phyloP scores from a whole-genome alignment of 2,888 invertebrate genomes.

The Oscheius sp. region DNA sequence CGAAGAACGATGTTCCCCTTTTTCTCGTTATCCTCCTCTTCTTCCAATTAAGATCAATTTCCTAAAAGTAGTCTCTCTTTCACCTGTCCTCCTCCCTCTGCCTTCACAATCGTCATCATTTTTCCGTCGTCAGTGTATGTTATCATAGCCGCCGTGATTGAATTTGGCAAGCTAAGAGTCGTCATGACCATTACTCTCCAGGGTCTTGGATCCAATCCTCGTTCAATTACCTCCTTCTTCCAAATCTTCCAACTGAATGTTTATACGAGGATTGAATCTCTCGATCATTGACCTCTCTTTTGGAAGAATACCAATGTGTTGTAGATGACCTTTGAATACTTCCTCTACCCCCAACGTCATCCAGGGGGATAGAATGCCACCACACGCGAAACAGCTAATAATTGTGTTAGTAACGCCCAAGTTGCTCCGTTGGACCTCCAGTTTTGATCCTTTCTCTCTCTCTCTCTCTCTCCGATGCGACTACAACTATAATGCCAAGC shows the following conservation, averaged over 20 bases:
- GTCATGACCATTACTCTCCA: not conserved
- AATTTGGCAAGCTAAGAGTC: no score
- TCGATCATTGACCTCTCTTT: not conserved
- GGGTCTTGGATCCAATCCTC: not conserved
- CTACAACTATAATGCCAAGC: not conserved
- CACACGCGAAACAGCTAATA: constrained; percentile 5
- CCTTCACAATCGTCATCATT: no score
- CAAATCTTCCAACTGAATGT: not conserved
- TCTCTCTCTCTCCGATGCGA: not conserved
- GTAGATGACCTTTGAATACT: no score
- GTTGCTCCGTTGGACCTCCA: not conserved
- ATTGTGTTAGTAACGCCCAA: constrained; percentile 16
- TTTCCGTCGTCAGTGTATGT: no score
- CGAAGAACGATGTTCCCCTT: no score
- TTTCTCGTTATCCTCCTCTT: no score
- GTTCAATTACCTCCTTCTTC: not conserved
- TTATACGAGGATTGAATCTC: not conserved
- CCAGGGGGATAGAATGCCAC: not conserved
- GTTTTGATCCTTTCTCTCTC: not conserved
- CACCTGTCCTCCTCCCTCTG: no score
- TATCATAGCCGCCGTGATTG: no score
- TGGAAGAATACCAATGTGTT: not conserved
- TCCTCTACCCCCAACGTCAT: not conserved
- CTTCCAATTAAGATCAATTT: no score
- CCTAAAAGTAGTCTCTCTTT: no score